Conservation (phyloP, 2,888 invertebrate species). For the Drosophila rubida region DNA sequence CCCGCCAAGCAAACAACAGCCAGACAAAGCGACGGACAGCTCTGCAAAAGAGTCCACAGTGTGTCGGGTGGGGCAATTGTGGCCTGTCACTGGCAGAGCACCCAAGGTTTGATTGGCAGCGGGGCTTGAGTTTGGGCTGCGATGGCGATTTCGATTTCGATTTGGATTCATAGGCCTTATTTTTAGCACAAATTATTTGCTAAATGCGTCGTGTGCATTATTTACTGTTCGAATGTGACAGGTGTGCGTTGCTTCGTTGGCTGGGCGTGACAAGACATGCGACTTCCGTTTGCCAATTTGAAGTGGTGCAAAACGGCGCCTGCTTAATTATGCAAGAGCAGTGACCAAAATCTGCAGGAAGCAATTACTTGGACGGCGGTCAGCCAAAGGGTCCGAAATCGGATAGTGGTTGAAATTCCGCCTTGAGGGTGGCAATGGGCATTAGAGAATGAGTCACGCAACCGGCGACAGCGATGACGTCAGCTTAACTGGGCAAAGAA, state of each 20-base stretch:
- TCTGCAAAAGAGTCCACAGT: neutral
- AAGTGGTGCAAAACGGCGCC: constrained; percentile 66
- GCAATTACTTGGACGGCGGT: constrained; percentile 74
- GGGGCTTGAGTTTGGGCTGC: constrained; percentile 50
- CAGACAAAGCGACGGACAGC: no score
- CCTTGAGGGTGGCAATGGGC: constrained; percentile 37
- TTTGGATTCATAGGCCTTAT: constrained; percentile 43
- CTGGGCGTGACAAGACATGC: constrained; percentile 45
- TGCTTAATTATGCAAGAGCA: constrained; percentile 58
- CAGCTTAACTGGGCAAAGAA: constrained; percentile 41
- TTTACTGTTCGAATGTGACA: constrained; percentile 54
- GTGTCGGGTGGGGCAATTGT: neutral
- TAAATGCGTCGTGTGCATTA: neutral
- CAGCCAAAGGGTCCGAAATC: constrained; percentile 68
- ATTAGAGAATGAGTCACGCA: constrained; percentile 71
- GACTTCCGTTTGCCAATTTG: constrained; percentile 71
- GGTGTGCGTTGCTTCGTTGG: constrained; percentile 69
- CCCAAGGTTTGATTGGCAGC: constrained; percentile 67
- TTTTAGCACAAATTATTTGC: constrained; percentile 35
- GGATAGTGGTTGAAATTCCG: constrained; percentile 67
- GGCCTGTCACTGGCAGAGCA: constrained; percentile 53
- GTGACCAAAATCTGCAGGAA: constrained; percentile 73
- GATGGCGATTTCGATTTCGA: constrained; percentile 20
- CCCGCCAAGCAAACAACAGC: no score
- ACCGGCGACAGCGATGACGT: constrained; percentile 73